Conservation (phyloP, 2,888 invertebrate genomes). For the Pristionchus japonicus region DNA sequence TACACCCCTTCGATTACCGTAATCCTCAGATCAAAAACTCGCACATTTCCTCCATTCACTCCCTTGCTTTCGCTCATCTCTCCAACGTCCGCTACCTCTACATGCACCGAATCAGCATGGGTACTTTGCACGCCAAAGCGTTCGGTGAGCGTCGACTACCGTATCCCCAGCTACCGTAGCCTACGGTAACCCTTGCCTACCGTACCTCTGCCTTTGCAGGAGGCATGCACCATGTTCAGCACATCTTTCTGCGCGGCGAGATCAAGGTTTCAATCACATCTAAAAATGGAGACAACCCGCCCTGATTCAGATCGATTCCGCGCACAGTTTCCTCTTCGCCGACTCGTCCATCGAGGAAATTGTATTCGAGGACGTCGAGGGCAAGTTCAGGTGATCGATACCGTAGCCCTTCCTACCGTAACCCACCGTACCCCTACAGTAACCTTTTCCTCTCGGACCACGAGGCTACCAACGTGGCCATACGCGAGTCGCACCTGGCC, state of each 20-base stretch:
- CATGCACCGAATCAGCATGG: conserved; percentile 61
- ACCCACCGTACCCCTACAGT: neutral
- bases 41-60: conserved; percentile 58
- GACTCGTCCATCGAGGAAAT: conserved; percentile 38
- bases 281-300: neutral
- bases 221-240: conserved; percentile 26
- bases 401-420: neutral
- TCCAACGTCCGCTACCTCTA: conserved; percentile 67
- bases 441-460: conserved; percentile 23
- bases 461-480: neutral
- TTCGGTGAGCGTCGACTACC: conserved; percentile 49
- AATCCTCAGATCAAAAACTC: conserved; percentile 65
- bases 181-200: neutral
- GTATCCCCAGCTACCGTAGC: neutral
- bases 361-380: conserved; percentile 36
- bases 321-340: conserved; percentile 18
- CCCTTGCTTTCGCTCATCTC: conserved; percentile 62
- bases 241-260: conserved; percentile 39
- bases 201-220: too few species aligned
- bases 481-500: neutral
- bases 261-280: neutral
- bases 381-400: conserved; percentile 3
- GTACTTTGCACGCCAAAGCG: conserved; percentile 50
- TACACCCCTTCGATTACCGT: neutral
- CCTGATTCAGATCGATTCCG: neutral